Percentiles rank a stretch among this genome's conserved stretches.
Conservation (phyloP, 1,140 invertebrate species). For the Lutraria rhynchaena region DNA sequence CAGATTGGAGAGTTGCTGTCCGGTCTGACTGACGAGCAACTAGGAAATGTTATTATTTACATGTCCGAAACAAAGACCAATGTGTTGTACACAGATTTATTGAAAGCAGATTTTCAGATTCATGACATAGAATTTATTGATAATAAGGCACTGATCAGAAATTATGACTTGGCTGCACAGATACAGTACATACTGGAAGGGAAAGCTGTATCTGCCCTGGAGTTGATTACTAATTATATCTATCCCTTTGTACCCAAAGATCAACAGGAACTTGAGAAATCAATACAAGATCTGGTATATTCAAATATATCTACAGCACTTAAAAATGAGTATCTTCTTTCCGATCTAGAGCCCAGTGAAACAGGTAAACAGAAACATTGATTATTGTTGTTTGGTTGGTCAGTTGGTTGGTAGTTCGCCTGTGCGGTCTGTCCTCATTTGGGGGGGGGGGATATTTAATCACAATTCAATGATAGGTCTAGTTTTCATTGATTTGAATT, state of each 20-base stretch:
- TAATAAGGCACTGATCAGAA: background rate
- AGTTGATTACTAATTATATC: background rate
- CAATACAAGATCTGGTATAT: background rate
- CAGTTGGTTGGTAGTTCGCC: no score
- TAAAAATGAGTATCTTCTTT: background rate
- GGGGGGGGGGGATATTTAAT: no score
- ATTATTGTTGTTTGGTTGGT: no score
- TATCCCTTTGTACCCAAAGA: background rate
- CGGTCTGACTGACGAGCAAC: background rate
- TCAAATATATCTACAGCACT: background rate
- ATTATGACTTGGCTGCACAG: background rate
- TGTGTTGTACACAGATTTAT: background rate
- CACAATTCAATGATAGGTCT: no score
- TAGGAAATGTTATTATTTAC: background rate
- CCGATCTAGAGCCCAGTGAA: background rate
- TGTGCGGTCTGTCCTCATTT: no score
- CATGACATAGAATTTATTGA: background rate
- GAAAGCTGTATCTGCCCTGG: background rate
- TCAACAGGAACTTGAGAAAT: background rate
- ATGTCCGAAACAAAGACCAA: background rate
- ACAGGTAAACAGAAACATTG: no score
- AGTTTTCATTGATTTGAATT: no score
- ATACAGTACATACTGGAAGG: constrained; percentile 17
- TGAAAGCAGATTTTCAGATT: background rate
- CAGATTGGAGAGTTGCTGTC: background rate